Conservation (phyloP, 1,140 invertebrate species). For the Drosophila prosaltans region DNA sequence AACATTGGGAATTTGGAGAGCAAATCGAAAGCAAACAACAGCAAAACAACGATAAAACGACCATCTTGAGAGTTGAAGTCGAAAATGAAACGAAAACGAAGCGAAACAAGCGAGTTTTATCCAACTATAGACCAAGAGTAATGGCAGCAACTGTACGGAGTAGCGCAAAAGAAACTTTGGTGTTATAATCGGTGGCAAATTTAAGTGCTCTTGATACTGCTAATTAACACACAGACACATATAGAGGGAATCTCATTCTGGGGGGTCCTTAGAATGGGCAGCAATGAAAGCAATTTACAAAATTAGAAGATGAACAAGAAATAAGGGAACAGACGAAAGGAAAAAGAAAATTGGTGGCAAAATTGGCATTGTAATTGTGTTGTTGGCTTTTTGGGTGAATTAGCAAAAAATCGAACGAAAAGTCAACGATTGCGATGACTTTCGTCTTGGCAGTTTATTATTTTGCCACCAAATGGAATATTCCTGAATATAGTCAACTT, state of each 20-base stretch:
- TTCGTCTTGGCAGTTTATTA: slow-evolving; percentile 54
- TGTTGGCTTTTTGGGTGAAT: slow-evolving; percentile 27
- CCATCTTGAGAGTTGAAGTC: slow-evolving; percentile 54
- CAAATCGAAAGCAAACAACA: slow-evolving; percentile 47
- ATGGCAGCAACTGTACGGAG: slow-evolving; percentile 3
- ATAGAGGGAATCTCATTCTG: slow-evolving; percentile 24
- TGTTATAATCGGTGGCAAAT: slow-evolving; percentile 70
- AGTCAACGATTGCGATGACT: slow-evolving; percentile 21
- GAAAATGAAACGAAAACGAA: slow-evolving; percentile 20
- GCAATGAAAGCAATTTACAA: slow-evolving; percentile 66
- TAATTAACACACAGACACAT: slow-evolving; percentile 68
- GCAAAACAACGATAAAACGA: slow-evolving; percentile 53
- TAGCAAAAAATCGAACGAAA: slow-evolving; percentile 9
- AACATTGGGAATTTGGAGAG: slow-evolving; percentile 24
- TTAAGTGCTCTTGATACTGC: slow-evolving; percentile 77
- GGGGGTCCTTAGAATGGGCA: slow-evolving; percentile 32
- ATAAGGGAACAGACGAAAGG: slow-evolving; percentile 2
- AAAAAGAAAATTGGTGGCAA: neutral
- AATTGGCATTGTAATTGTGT: slow-evolving; percentile 43
- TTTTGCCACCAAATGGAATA: slow-evolving; percentile 47
- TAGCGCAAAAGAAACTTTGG: slow-evolving; percentile 54
- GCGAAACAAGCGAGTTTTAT: slow-evolving; percentile 21
- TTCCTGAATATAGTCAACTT: slow-evolving; percentile 11
- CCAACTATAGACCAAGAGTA: slow-evolving; percentile 13
- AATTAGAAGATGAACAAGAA: slow-evolving; percentile 59